These are phyloP conservation scores for Leucophenga maculata DNA, from an alignment of 2,888 invertebrate genomes.

Conservation along the genomic window DNA sequence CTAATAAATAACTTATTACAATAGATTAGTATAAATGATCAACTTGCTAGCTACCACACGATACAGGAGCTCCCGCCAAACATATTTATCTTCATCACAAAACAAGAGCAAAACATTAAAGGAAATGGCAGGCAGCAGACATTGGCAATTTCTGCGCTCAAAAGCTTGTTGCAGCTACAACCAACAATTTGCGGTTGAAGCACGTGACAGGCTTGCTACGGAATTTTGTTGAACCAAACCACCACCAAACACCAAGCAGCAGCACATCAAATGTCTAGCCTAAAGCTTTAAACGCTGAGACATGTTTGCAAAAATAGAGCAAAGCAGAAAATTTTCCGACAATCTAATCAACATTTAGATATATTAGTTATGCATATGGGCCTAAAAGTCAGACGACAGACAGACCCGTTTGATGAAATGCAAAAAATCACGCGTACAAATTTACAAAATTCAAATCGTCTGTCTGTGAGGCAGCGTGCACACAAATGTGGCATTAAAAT, in stretches of 20 bases:
- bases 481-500: conserved; percentile 14
- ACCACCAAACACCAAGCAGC: conserved; percentile 19
- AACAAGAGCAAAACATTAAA: too few relatives aligned
- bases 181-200: background rate
- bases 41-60: background rate
- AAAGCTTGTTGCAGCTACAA: background rate
- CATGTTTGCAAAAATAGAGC: conserved; percentile 8
- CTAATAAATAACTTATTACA: background rate
- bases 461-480: background rate
- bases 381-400: too few relatives aligned
- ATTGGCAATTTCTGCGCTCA: too few relatives aligned
- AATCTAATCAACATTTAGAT: conserved; percentile 3
- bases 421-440: too few relatives aligned
- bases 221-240: too few relatives aligned
- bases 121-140: too few relatives aligned
- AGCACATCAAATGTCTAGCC: conserved; percentile 27
- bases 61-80: too few relatives aligned
- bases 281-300: conserved; percentile 22
- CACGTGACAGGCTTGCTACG: background rate
- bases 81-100: too few relatives aligned
- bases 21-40: background rate
- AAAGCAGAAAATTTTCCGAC: conserved; percentile 42
- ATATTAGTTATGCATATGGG: too few relatives aligned
- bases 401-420: too few relatives aligned
- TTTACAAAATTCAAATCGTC: too few relatives aligned